Percentiles rank a stretch among this genome's conserved stretches.
These are phyloP conservation scores for Melanostoma scalare DNA, from an alignment of 2,888 invertebrate species.

Conservation along the genomic window DNA sequence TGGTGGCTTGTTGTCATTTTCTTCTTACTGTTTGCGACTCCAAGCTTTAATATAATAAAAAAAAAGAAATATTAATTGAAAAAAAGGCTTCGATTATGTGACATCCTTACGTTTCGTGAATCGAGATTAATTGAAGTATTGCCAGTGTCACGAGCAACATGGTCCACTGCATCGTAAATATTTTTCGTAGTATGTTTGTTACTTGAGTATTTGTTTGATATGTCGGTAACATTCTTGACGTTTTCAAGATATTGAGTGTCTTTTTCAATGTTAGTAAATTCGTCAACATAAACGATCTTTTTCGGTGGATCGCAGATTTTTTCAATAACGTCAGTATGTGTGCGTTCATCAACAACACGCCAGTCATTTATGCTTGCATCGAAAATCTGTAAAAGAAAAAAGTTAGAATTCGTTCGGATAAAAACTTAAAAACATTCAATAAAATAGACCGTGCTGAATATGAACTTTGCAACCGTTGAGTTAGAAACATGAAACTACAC, in stretches of 20 bases:
- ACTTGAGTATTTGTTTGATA: slow-evolving; percentile 78
- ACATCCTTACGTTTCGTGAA: slow-evolving; percentile 78
- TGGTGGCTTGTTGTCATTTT: slow-evolving; percentile 83
- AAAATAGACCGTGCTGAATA: too few relatives aligned
- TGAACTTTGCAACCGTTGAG: too few relatives aligned
- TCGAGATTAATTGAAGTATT: slow-evolving; percentile 76
- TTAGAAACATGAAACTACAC: too few relatives aligned
- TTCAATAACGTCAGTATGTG: slow-evolving; percentile 82
- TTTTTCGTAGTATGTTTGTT: slow-evolving; percentile 79
- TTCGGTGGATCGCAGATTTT: slow-evolving; percentile 81
- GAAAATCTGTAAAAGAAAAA: slow-evolving; percentile 78
- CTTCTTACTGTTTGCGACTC: slow-evolving; percentile 77
- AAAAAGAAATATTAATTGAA: slow-evolving; percentile 12
- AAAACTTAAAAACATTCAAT: not conserved
- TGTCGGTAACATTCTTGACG: slow-evolving; percentile 79
- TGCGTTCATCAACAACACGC: slow-evolving; percentile 82
- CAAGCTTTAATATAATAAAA: slow-evolving; percentile 74
- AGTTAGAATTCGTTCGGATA: not conserved
- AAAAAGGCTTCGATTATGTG: not conserved
- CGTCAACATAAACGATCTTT: slow-evolving; percentile 80
- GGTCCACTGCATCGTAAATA: slow-evolving; percentile 80
- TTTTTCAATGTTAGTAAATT: slow-evolving; percentile 82
- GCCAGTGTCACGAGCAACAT: slow-evolving; percentile 75
- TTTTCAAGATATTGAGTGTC: slow-evolving; percentile 80
- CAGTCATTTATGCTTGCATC: slow-evolving; percentile 82